phyloP scores from a whole-genome alignment of 2,888 invertebrate genomes.

The Platycnemis pennipes region DNA sequence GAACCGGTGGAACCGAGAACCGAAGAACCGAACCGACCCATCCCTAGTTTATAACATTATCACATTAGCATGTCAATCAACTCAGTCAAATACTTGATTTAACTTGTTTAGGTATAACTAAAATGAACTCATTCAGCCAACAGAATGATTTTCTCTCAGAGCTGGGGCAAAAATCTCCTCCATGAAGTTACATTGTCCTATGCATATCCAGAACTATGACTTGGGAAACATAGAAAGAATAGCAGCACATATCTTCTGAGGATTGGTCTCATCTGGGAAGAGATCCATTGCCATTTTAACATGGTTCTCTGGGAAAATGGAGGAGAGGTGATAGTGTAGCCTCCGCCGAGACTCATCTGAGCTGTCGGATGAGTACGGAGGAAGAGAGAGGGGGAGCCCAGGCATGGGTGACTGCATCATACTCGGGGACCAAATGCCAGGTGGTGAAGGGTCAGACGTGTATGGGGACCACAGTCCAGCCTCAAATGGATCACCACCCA shows the following conservation, averaged over 20 bases:
- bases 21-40: no score
- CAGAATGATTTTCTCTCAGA: not conserved
- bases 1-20: no score
- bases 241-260: conserved; percentile 93
- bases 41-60: no score
- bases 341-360: conserved; percentile 86
- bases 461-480: conserved; percentile 69
- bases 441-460: conserved; percentile 73
- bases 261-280: conserved; percentile 93
- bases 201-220: conserved; percentile 75
- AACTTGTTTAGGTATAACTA: conserved; percentile 26
- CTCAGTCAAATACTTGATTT: conserved; percentile 26
- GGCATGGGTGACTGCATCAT: conserved; percentile 77
- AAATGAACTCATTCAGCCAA: conserved; percentile 28
- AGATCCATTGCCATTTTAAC: conserved; percentile 93
- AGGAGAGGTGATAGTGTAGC: conserved; percentile 93
- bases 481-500: conserved; percentile 72
- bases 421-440: conserved; percentile 72
- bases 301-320: conserved; percentile 94
- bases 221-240: conserved; percentile 88
- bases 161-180: not conserved
- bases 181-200: not conserved
- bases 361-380: conserved; percentile 73
- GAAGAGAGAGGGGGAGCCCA: conserved; percentile 74
- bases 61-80: not conserved